Evolutionary conservation across 2,113 vertebrate species (phyloP).

Genomic region (Athene cunicularia): DNA sequence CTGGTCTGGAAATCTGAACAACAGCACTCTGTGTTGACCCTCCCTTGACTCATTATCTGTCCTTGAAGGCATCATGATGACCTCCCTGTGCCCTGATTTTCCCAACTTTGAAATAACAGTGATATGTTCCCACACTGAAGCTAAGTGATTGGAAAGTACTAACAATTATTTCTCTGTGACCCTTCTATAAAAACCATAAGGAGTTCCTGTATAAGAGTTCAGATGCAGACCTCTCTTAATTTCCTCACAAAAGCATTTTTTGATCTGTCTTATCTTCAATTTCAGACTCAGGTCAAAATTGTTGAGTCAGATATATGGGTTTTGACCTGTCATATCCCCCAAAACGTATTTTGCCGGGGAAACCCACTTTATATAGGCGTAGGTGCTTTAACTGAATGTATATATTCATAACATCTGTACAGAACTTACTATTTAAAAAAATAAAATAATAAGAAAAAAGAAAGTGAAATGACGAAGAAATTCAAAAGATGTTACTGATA

Average conservation of each 20-base stretch:
- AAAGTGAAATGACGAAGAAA: neutral
- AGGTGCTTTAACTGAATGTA: neutral
- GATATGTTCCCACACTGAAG: neutral
- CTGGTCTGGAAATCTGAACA: neutral
- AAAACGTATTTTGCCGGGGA: neutral
- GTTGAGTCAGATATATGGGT: neutral
- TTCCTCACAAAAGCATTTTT: neutral
- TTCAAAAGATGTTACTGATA: neutral
- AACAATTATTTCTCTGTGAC: neutral
- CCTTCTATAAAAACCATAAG: neutral
- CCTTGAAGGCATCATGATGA: conserved; percentile 6
- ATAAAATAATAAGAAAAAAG: neutral
- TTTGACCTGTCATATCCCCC: neutral
- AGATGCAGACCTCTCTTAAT: neutral
- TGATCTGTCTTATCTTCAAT: neutral
- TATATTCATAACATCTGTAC: neutral
- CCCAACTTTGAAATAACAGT: neutral
- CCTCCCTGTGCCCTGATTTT: neutral
- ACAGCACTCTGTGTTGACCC: neutral
- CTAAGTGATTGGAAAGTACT: neutral
- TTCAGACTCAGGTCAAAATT: neutral
- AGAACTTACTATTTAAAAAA: neutral
- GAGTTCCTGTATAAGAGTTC: neutral
- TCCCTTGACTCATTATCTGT: neutral
- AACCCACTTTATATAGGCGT: neutral